Evolutionary conservation across 1,140 invertebrate genomes (phyloP).

Genomic region (Drosophila hydei): DNA sequence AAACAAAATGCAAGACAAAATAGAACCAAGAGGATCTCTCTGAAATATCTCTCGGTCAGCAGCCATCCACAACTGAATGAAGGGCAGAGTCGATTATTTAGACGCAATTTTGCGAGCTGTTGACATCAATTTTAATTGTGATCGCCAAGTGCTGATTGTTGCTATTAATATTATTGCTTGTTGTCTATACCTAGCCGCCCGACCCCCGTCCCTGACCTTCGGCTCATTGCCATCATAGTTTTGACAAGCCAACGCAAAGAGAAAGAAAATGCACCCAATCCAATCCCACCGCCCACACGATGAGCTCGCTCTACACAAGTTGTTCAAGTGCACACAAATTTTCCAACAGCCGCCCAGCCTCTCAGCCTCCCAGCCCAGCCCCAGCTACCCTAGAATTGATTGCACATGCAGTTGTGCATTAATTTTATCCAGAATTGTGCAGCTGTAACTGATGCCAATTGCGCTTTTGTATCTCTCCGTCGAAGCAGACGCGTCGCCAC

Average conservation of each 20-base stretch:
- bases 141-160: slow-evolving; percentile 50
- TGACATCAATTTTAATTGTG: slow-evolving; percentile 78
- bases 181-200: neutral
- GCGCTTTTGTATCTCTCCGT: slow-evolving; percentile 51
- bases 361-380: neutral
- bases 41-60: neutral
- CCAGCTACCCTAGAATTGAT: neutral
- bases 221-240: slow-evolving; percentile 55
- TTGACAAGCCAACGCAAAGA: slow-evolving; percentile 44
- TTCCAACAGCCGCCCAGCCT: neutral
- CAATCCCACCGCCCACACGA: neutral
- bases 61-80: neutral
- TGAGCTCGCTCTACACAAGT: slow-evolving; percentile 31
- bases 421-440: slow-evolving; percentile 78
- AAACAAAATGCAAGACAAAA: slow-evolving; percentile 12
- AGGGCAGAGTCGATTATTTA: slow-evolving; percentile 57
- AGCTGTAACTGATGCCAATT: slow-evolving; percentile 80
- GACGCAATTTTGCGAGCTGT: slow-evolving; percentile 61
- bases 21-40: slow-evolving; percentile 17
- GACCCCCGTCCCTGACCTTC: slow-evolving; percentile 41
- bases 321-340: slow-evolving; percentile 56
- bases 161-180: slow-evolving; percentile 23
- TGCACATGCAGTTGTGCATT: slow-evolving; percentile 46
- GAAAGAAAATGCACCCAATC: slow-evolving; percentile 23
- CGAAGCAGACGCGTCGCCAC: slow-evolving; percentile 23